Evolutionary conservation across 2,797 vertebrate genomes (phyloP).

Genomic region (Eulemur albifrons): DNA sequence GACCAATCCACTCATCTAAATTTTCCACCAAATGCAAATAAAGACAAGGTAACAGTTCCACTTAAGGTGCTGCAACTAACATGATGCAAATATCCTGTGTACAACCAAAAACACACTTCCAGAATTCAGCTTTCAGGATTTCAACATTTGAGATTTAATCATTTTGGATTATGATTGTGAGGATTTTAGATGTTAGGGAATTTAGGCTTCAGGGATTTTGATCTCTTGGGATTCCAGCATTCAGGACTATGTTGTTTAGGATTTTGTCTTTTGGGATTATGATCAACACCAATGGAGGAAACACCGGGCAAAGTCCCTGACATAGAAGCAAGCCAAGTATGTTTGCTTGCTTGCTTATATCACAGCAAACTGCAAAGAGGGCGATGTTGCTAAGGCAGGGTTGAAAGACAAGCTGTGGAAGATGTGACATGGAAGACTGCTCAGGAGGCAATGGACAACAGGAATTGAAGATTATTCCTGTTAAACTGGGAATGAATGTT

Average conservation of each 20-base stretch:
- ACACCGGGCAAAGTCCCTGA: background rate
- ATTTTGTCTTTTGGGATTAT: too few species aligned
- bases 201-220: background rate
- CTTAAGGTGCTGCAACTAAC: background rate
- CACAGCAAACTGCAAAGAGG: background rate
- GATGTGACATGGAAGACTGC: fast-evolving
- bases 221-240: background rate
- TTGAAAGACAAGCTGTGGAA: background rate
- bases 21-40: background rate
- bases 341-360: background rate
- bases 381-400: background rate
- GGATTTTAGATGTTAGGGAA: background rate
- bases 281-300: background rate
- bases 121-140: background rate
- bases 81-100: background rate
- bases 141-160: background rate
- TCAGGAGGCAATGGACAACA: background rate
- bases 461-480: background rate
- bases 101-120: background rate
- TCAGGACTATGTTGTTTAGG: too few species aligned
- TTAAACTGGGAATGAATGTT: background rate
- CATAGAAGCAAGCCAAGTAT: background rate
- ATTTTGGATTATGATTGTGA: background rate
- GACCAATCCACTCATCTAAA: background rate
- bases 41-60: background rate